Base-by-base conservation (phyloP, 2,113 vertebrate species). In the Ginglymostoma cirratum region DNA sequence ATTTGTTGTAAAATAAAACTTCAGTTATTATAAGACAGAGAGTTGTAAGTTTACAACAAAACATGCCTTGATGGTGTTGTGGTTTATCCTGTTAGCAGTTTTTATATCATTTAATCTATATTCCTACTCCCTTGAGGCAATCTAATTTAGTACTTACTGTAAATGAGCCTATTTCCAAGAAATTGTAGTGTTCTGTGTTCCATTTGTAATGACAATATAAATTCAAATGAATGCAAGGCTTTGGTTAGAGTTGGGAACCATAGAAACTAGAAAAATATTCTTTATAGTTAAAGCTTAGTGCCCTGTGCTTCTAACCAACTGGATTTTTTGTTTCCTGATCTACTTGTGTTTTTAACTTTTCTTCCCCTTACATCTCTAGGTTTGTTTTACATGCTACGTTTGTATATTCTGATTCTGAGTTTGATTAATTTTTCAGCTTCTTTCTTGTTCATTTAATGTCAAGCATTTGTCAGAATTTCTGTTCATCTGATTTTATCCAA, bases 161-260 rank as follows among this genome's bases (percentile, higher is more conserved):
- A 94, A 94, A 94, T 94, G n/a, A 24, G 38, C n/a, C 92, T 67
- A n/a, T 94, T 94, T 94, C 38, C 38, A 70, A 27, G 66, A 94
- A 90, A 90, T 61, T 90, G 55, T 90, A 24, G 61, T 90, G 48
- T 90, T 27, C 48, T 52, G 27, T 94, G 92, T 15, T 45, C 66
- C 92, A 94, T 94, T 94, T 94, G 69, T 89, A 67, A 94, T 94
- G 92, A 67, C 92, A 94, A 45, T 69, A 21, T 21, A 94, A 94
- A 94, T 94, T 67, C 45, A 94, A 94, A 70, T 90, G 52, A 90
- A 90, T 94, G 66, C 66, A 69, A 61, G 19, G 7, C 92, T 69
- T 94, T 27, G 55, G 66, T 24, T 90, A 30, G 52, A 34, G 30
- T 27, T 83, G 80, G 12, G 87, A 90, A 94, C 66, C 66, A 69